Evolutionary conservation across 2,797 vertebrate genomes (phyloP), one percentile per base, ranked within the genome.

Genomic region (Babyrousa celebensis): DNA sequence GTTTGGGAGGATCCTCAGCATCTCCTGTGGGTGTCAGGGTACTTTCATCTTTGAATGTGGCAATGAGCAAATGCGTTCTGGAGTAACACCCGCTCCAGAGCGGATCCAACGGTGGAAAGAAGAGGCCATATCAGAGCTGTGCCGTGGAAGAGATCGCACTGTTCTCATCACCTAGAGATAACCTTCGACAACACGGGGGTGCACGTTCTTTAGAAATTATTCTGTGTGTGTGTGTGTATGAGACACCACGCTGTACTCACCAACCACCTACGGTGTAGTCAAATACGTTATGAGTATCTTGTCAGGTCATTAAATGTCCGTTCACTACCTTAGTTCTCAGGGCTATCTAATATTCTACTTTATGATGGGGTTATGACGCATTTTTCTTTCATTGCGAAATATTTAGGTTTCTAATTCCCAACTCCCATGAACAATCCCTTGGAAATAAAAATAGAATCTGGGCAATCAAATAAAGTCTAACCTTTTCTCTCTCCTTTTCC

Each of bases 151-250:
- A 75, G 36, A 29, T 1, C n/a, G 2, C 5, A 7, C 20, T 4
- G 20, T 1, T 25, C n/a, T 32, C 58, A 25, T 29, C 71, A 32
- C 27, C 36, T 36, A 36, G 52, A 27, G 36, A 5, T 12, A 27
- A 32, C 17, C 4, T 15, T 56, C 0, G 12, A 8, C 14, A n/a
- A 58, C 4, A 0, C 2, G 20, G 74, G 0, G 18, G n/a, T 15
- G 18, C 4, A 0, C 10, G 4, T 71, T 48, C 56, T 40, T 23
- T 11, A 10, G 62, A 72, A 72, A 18, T 6, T 2, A 17, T 23
- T 25, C 43, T 56, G 58, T 20, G 54, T 23, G 7, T 6, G 7
- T 29, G 14, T 17, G 17, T 65, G 6, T 21, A 54, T 27, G 4
- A 0, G 60, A 17, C 17, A 12, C 65, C 32, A 10, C 12, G 36